Evolutionary conservation across 1,140 invertebrate species (phyloP).

Genomic region (Tribolium castaneum): DNA sequence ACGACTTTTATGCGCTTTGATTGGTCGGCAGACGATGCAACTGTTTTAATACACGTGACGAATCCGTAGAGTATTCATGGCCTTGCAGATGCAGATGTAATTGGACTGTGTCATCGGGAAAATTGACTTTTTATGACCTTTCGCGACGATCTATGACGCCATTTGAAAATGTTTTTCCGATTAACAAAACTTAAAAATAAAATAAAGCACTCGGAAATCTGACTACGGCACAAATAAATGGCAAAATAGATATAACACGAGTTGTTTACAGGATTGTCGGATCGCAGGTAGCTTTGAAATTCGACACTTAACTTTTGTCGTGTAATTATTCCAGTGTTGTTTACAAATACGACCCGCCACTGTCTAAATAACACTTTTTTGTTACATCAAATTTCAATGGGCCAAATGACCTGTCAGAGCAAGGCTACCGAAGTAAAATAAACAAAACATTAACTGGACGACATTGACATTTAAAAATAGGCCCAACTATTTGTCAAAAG

Average conservation of each 20-base stretch:
- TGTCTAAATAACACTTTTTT: not conserved
- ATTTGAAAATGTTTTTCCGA: not conserved
- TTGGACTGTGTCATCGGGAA: not conserved
- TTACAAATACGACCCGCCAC: not conserved
- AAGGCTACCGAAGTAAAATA: not conserved
- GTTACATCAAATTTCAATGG: not conserved
- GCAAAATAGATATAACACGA: not conserved
- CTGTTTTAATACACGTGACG: not conserved
- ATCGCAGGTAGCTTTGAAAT: not conserved
- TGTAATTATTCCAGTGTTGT: not conserved
- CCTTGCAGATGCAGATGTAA: not conserved
- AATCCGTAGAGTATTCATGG: not conserved
- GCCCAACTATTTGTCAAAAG: not conserved
- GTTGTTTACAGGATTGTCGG: not conserved
- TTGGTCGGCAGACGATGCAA: not conserved
- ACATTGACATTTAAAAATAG: not conserved
- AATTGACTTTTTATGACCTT: not conserved
- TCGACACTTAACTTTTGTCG: not conserved
- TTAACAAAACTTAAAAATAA: not conserved
- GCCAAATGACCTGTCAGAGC: not conserved
- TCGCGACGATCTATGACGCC: not conserved
- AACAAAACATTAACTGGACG: not conserved
- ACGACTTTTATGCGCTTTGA: too few species aligned
- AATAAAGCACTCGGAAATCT: not conserved
- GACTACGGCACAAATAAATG: not conserved